A percentile compares a stretch with the other conserved stretches of the same genome.
phyloP scores from a whole-genome alignment of 1,140 invertebrate genomes.

The Capitella teleta region DNA sequence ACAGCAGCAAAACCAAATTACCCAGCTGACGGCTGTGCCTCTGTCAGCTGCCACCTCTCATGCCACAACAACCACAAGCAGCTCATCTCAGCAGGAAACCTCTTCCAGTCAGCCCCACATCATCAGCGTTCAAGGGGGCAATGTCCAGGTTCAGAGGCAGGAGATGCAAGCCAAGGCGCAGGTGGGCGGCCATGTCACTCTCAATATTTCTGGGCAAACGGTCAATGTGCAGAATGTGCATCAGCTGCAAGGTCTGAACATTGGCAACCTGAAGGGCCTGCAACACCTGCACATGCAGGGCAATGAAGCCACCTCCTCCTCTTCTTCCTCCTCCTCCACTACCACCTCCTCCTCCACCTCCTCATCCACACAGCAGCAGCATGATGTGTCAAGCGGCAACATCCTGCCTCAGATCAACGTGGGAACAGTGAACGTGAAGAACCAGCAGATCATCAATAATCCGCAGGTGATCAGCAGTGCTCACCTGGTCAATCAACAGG shows the following conservation, averaged over 20 bases:
- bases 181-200: neutral
- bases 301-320: neutral
- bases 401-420: neutral
- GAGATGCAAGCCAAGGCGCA: neutral
- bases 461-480: too few species aligned
- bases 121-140: neutral
- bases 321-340: neutral
- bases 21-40: too few species aligned
- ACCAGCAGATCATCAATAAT: too few species aligned
- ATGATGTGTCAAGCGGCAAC: neutral
- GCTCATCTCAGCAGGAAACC: neutral
- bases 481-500: too few species aligned
- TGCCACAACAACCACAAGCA: too few species aligned
- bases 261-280: neutral
- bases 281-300: too few species aligned
- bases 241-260: conserved; percentile 10
- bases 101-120: neutral
- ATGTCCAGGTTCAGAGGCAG: neutral
- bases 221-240: neutral
- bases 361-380: neutral
- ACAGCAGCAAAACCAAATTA: too few species aligned
- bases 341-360: neutral
- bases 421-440: too few species aligned
- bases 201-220: neutral
- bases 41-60: too few species aligned